Evolutionary conservation across 37 sponge, comb jelly and placozoan genomes (phyloP), one percentile per base, ranked within the genome.

Genomic region (Amphimedon queenslandica): DNA sequence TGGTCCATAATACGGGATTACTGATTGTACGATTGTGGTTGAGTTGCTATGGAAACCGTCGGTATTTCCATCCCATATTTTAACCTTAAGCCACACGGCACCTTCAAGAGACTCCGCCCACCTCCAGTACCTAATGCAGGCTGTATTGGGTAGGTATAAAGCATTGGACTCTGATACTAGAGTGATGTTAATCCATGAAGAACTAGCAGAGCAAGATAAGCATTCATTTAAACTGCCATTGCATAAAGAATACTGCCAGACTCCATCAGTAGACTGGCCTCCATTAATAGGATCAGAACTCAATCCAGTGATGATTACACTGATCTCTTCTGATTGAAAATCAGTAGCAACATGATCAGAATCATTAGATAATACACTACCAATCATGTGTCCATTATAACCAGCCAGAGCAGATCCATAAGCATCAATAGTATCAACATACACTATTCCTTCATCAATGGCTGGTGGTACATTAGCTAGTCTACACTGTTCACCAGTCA

Each of bases 61-160:
- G 27, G 29, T 8, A 33, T 79, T 84, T 35, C 94, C 94, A 77
- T 93, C 94, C 94, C 94, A 93, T 23, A 82, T 40, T 37, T 85
- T 89, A 16, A 66, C 82, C 24, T 77, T 74, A 63, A 93, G 0
- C 94, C 94, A 93, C 0, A 80, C 84, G 4, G 87, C 83, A 29
- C 90, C 94, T 25, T 89, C 89, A 16, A 93, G 43, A 28, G 27
- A 70, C 2, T 79, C 34, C 16, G 69, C 18, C 55, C 31, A 74
- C 28, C 84, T 77, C 35, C 85, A 79, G 71, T 89, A 89, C 35
- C 94, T 77, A 2, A 93, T 23, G 0, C 84, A 33, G 35, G 83
- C 77, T 5, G 66, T 76, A 43, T 63, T 90, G 29, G 94, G 90
- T 11, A 93, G 71, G 0, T 85, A 27, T 18, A 93, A 61, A 25